These are phyloP conservation scores for Cyclophora albipunctata DNA, from an alignment of 2,888 invertebrate genomes.

Conservation along the genomic window DNA sequence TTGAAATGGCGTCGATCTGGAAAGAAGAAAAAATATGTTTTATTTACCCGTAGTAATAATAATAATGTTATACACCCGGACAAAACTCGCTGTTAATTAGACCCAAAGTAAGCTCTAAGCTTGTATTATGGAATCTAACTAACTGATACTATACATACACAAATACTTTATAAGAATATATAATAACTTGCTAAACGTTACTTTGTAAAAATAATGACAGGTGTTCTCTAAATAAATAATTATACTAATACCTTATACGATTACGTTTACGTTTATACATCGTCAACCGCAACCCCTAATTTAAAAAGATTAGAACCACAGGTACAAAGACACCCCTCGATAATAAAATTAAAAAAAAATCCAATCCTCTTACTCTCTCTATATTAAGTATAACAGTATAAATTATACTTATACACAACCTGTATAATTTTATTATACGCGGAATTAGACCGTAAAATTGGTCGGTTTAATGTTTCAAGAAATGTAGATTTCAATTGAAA, in stretches of 20 bases:
- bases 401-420: conserved; percentile 24
- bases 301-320: conserved; percentile 19
- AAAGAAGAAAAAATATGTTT: conserved; percentile 24
- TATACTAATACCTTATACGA: too few relatives aligned
- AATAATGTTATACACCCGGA: conserved; percentile 13
- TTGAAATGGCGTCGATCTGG: conserved; percentile 50
- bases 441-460: too few relatives aligned
- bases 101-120: too few relatives aligned
- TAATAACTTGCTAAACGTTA: conserved; percentile 34
- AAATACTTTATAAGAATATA: too few relatives aligned
- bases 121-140: too few relatives aligned
- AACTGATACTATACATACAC: too few relatives aligned
- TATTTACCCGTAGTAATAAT: conserved; percentile 3
- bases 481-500: conserved; percentile 28
- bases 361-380: conserved; percentile 47
- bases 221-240: too few relatives aligned
- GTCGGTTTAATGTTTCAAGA: conserved; percentile 25
- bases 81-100: too few relatives aligned
- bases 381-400: conserved; percentile 18
- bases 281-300: conserved; percentile 30
- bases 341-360: conserved; percentile 26
- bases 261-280: too few relatives aligned
- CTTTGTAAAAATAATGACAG: too few relatives aligned
- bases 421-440: conserved; percentile 69
- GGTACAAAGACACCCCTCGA: conserved; percentile 28